A percentile compares a stretch with the other conserved stretches of the same genome.
Conservation (phyloP, 2,888 invertebrate species). For the Oxycera nigricornis region DNA sequence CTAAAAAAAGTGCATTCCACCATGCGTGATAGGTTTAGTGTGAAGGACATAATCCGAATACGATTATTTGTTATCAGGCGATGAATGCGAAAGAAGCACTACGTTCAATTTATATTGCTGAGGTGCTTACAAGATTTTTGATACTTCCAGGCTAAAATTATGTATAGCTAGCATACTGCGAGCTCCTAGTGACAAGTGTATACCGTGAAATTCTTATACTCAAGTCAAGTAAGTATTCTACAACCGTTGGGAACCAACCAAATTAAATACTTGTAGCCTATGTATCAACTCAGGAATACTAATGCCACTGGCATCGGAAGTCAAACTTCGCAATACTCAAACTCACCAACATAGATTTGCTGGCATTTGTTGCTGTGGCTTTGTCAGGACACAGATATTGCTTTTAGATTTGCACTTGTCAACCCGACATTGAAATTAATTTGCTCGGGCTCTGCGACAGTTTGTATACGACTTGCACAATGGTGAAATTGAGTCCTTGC, state of each 20-base stretch:
- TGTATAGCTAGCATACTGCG: too few relatives aligned
- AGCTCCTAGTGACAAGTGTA: too few relatives aligned
- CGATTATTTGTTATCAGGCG: too few relatives aligned
- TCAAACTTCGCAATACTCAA: neutral
- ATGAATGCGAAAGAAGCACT: too few relatives aligned
- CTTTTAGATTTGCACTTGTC: slow-evolving; percentile 24
- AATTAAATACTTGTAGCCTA: slow-evolving; percentile 18
- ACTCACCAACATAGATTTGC: neutral
- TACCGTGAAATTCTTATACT: too few relatives aligned
- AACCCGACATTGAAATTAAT: slow-evolving; percentile 27
- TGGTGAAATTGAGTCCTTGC: neutral
- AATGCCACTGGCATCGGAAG: neutral
- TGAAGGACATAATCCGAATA: too few relatives aligned
- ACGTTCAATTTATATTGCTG: too few relatives aligned
- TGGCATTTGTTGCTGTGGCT: neutral
- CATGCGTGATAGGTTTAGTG: too few relatives aligned
- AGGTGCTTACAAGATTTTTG: too few relatives aligned
- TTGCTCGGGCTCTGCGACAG: neutral
- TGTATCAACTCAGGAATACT: too few relatives aligned
- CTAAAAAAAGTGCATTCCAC: too few relatives aligned
- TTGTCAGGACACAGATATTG: neutral
- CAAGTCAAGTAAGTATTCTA: neutral
- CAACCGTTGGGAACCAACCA: neutral
- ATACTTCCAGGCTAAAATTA: too few relatives aligned
- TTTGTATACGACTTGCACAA: slow-evolving; percentile 15